Evolutionary conservation across 2,113 vertebrate species (phyloP).

Genomic region (Fulmarus glacialis): DNA sequence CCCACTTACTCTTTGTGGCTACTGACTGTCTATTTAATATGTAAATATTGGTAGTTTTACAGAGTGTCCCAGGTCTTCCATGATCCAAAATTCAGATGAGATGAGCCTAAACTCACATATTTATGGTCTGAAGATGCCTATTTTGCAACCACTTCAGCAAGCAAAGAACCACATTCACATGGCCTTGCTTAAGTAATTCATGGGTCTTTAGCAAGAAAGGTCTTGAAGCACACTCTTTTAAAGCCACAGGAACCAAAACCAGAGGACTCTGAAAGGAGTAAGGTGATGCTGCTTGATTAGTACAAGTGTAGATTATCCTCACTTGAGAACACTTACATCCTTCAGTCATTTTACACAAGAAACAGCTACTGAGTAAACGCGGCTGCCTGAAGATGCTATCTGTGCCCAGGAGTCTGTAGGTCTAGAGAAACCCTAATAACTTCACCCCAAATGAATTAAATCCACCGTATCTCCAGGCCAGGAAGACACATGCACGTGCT

Average conservation of each 20-base stretch:
- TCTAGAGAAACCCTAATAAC: background rate
- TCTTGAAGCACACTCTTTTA: background rate
- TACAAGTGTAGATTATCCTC: background rate
- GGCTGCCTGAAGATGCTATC: background rate
- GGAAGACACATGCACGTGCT: background rate
- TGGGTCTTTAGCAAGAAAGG: background rate
- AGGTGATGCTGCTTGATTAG: background rate
- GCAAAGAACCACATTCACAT: background rate
- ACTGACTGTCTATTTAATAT: background rate
- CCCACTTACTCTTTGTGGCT: background rate
- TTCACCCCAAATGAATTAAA: background rate
- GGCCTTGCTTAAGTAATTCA: background rate
- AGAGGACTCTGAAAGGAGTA: background rate
- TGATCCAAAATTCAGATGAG: background rate
- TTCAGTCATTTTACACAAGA: background rate
- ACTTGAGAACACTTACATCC: background rate
- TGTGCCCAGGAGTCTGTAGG: background rate
- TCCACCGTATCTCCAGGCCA: background rate
- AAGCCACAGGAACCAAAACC: background rate
- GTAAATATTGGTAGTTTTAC: background rate
- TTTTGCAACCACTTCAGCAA: background rate
- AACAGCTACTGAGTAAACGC: background rate
- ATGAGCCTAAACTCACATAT: background rate
- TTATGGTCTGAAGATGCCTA: slow-evolving; percentile 2
- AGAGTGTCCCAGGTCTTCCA: background rate